Percentiles rank a stretch among this genome's conserved stretches.
These are phyloP conservation scores for Belonocnema kinseyi DNA, from an alignment of 1,140 invertebrate species.

Conservation along the genomic window DNA sequence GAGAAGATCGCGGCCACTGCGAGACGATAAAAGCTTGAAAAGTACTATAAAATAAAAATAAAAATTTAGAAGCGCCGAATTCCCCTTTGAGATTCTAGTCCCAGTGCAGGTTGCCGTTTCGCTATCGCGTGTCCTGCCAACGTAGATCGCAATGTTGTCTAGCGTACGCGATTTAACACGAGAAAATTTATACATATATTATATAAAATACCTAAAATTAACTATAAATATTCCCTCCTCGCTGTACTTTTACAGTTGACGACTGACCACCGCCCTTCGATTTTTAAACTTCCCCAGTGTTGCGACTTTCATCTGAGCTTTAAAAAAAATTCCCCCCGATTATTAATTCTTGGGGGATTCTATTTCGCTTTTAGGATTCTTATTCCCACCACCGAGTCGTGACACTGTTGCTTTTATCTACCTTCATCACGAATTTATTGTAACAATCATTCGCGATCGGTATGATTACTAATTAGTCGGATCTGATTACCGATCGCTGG, in stretches of 20 bases:
- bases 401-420: not conserved
- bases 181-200: slow-evolving; percentile 31
- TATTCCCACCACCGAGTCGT: not conserved
- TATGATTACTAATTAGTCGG: too few relatives aligned
- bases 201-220: slow-evolving; percentile 29
- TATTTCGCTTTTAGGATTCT: not conserved
- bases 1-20: slow-evolving; percentile 28
- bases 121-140: slow-evolving; percentile 32
- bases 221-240: not conserved
- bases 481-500: too few relatives aligned
- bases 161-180: slow-evolving; percentile 46
- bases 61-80: slow-evolving; percentile 38
- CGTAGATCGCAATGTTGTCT: slow-evolving; percentile 43
- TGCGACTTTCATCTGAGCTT: not conserved
- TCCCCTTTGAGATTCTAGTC: slow-evolving; percentile 65
- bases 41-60: slow-evolving; percentile 4
- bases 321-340: not conserved
- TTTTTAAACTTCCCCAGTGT: slow-evolving; percentile 2
- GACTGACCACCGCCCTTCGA: slow-evolving; percentile 12
- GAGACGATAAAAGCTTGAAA: slow-evolving; percentile 11
- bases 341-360: not conserved
- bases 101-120: slow-evolving; percentile 46
- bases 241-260: slow-evolving; percentile 27
- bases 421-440: not conserved
- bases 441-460: not conserved